Base-by-base conservation (phyloP, 2,797 vertebrate genomes). In the Miichthys miiuy region DNA sequence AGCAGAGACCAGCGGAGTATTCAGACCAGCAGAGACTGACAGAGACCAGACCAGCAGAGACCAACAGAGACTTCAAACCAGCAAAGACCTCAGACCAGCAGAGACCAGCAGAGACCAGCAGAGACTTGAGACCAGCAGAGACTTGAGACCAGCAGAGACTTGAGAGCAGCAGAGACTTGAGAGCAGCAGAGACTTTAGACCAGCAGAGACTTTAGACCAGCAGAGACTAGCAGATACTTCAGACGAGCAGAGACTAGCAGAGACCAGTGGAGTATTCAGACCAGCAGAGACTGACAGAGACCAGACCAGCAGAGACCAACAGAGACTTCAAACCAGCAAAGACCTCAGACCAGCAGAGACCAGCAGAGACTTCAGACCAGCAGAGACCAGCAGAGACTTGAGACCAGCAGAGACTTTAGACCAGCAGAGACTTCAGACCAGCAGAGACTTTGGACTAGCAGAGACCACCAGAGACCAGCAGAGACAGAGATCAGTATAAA, bases 241-340 rank as follows among this genome's bases (percentile, higher is more conserved):
- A 27, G 27, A 27, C 77, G 47, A 25, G 23, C n/a, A 51, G 3
- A 58, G 34, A 27, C 27, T 3, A 27, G 25, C 2, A 62, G 42
- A 62, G 58, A 44, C 13, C 14, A 58, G 8, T 3, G 58, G 51
- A 0, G 62, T 23, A 10, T 2, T 51, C 13, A 42, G 25, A 38
- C 6, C 18, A 25, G 14, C 21, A 48, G 4, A 61, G 41, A 21
- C 25, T 3, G 4, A 3, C 25, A 27, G 2, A 27, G 25, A 27
- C 25, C 25, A 27, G 3, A 27, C 27, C 27, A 27, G 5, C 4
- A 88, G 76, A 46, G 75, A 77, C 79, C 50, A 25, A 27, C n/a
- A 51, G 5, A 58, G 34, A 5, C 27, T 30, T 30, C 1, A 30
- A 4, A 30, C 27, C 20, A 58, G 5, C 41, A 65, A 46, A 0